These are phyloP conservation scores for Neopelma chrysocephalum DNA, from an alignment of 2,797 vertebrate genomes.

Conservation along the genomic window DNA sequence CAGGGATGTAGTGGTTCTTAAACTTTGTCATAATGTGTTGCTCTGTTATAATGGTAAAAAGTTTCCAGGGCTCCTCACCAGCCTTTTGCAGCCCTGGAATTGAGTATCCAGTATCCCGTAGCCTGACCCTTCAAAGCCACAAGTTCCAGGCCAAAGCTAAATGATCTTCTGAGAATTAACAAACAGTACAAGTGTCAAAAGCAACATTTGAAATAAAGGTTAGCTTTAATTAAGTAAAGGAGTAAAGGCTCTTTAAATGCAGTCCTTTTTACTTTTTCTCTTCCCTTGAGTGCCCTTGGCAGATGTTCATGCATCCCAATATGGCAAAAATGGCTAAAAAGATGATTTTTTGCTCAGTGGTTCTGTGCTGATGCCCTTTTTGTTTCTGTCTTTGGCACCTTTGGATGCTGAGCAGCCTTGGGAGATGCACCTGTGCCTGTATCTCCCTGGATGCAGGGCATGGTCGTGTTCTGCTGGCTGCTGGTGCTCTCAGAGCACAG, in stretches of 20 bases:
- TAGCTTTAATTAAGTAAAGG: constrained; percentile 36
- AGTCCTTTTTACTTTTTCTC: neutral
- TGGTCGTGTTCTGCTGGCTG: neutral
- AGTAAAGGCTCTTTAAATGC: neutral
- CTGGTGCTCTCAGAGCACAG: neutral
- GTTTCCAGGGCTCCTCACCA: constrained; percentile 29
- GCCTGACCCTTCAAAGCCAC: constrained; percentile 2
- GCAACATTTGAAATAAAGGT: constrained; percentile 23
- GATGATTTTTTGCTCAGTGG: accelerated
- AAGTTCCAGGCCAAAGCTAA: neutral
- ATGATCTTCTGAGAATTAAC: constrained; percentile 7
- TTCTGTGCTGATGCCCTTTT: neutral
- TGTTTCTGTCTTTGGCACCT: neutral
- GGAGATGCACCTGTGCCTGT: neutral
- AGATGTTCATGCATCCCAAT: neutral
- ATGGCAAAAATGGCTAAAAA: neutral
- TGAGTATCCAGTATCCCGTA: constrained; percentile 15
- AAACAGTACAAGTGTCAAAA: neutral
- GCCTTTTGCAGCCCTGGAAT: neutral
- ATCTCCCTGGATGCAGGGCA: neutral
- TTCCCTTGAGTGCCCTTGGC: neutral
- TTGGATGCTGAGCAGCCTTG: neutral
- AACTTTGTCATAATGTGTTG: constrained; percentile 39
- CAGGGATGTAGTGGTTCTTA: constrained; percentile 59
- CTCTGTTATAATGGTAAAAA: constrained; percentile 11